Evolutionary conservation across 2,888 invertebrate genomes (phyloP).

Genomic region (Glaucopsyche alexis): DNA sequence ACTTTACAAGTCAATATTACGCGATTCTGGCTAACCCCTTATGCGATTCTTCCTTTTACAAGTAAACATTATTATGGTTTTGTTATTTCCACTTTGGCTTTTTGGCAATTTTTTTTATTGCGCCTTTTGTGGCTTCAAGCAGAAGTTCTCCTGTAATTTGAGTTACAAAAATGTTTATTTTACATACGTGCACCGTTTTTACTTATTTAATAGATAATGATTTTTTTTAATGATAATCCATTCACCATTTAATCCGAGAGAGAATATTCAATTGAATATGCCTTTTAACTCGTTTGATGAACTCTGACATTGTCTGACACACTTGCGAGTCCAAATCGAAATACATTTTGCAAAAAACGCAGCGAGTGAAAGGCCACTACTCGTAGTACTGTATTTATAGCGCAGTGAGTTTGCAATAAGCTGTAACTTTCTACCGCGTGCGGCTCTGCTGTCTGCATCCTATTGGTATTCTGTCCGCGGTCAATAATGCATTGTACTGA

Average conservation of each 20-base stretch:
- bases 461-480: slow-evolving; percentile 53
- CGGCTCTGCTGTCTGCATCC: slow-evolving; percentile 35
- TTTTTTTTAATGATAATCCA: not conserved
- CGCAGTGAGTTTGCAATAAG: slow-evolving; percentile 42
- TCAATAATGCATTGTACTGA: slow-evolving; percentile 45
- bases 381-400: slow-evolving; percentile 32
- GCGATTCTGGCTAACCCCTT: too few species aligned
- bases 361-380: slow-evolving; percentile 34
- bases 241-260: not conserved
- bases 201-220: too few species aligned
- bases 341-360: not conserved
- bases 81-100: too few species aligned
- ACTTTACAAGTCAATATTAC: too few species aligned
- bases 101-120: too few species aligned
- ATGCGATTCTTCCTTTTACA: too few species aligned
- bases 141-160: too few species aligned
- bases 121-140: too few species aligned
- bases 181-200: too few species aligned
- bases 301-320: slow-evolving; percentile 14
- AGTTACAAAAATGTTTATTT: too few species aligned
- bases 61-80: too few species aligned
- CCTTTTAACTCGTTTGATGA: slow-evolving; percentile 10
- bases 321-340: slow-evolving; percentile 10
- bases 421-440: slow-evolving; percentile 53
- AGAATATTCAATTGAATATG: not conserved